Evolutionary conservation across 2,888 invertebrate genomes (phyloP).

Genomic region (Meiosimyza platycephala): DNA sequence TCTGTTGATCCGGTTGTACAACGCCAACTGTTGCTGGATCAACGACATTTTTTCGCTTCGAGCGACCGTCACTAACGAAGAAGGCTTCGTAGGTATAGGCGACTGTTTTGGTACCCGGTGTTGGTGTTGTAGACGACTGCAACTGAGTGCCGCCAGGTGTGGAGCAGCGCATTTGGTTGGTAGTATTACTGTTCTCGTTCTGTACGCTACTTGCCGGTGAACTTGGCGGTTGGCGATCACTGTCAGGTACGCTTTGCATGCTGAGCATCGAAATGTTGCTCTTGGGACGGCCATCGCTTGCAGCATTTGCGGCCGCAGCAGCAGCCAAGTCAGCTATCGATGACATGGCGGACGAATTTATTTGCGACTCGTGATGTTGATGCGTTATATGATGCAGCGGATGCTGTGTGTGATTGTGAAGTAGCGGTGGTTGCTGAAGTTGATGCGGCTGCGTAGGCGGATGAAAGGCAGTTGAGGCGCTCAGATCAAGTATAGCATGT

Average conservation of each 20-base stretch:
- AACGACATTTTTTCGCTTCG: slow-evolving; percentile 76
- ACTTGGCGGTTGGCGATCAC: slow-evolving; percentile 49
- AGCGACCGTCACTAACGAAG: slow-evolving; percentile 88
- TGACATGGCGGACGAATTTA: slow-evolving; percentile 44
- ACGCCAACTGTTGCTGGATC: slow-evolving; percentile 66
- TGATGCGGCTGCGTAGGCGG: slow-evolving; percentile 70
- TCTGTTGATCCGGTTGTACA: slow-evolving; percentile 67
- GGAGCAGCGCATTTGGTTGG: slow-evolving; percentile 56
- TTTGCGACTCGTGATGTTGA: slow-evolving; percentile 38
- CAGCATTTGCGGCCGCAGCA: slow-evolving; percentile 54
- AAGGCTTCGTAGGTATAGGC: slow-evolving; percentile 94
- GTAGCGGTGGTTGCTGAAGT: slow-evolving; percentile 57
- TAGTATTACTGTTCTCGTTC: slow-evolving; percentile 67
- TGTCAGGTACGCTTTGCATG: slow-evolving; percentile 56
- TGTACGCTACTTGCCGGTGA: slow-evolving; percentile 56
- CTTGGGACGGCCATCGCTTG: slow-evolving; percentile 61
- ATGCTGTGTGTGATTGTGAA: slow-evolving; percentile 54
- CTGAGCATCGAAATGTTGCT: slow-evolving; percentile 61
- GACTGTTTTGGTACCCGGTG: slow-evolving; percentile 73
- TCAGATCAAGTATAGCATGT: slow-evolving; percentile 89
- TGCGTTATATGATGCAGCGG: slow-evolving; percentile 54
- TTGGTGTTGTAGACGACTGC: slow-evolving; percentile 17
- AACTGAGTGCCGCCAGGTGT: slow-evolving; percentile 36
- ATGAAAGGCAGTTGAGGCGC: slow-evolving; percentile 84
- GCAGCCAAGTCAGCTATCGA: slow-evolving; percentile 60